Percentiles rank a stretch among this genome's conserved stretches.
These are phyloP conservation scores for Pipistrellus pipistrellus DNA, from an alignment of 2,797 vertebrate genomes.

Conservation along the genomic window DNA sequence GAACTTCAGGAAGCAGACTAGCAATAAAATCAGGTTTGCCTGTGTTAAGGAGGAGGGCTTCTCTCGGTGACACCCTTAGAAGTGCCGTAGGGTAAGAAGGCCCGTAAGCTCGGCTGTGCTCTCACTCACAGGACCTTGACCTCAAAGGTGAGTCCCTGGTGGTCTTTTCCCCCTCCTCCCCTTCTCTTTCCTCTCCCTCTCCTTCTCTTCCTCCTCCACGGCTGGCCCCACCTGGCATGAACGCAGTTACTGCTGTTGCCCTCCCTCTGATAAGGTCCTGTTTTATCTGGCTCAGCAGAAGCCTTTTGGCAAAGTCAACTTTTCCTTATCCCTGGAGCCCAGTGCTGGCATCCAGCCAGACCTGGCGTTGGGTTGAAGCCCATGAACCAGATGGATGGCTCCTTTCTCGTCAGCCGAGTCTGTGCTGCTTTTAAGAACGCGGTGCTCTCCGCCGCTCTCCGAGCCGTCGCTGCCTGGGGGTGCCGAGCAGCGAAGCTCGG, in stretches of 20 bases:
- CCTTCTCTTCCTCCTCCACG: too few relatives aligned
- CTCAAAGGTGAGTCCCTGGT: background rate
- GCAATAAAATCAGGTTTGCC: background rate
- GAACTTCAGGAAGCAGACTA: background rate
- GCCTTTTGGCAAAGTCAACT: background rate
- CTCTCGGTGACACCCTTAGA: background rate
- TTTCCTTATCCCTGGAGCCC: background rate
- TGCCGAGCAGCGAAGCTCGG: too few relatives aligned
- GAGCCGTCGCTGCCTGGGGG: fast-evolving
- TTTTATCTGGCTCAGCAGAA: background rate
- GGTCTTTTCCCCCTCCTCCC: background rate
- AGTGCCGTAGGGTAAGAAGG: background rate
- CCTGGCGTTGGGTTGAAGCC: background rate
- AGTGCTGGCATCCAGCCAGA: background rate
- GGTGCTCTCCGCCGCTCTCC: too few relatives aligned
- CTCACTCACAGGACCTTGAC: background rate
- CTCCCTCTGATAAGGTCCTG: background rate
- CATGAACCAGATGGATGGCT: too few relatives aligned
- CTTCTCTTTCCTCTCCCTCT: fast-evolving
- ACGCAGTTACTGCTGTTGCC: fast-evolving
- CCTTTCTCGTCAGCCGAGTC: background rate
- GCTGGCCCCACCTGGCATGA: background rate
- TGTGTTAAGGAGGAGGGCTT: too few relatives aligned
- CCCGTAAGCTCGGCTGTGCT: background rate
- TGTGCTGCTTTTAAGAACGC: background rate